Percentiles rank a stretch among this genome's conserved stretches.
Conservation (phyloP, 1,140 invertebrate species). For the Drosophila tristis region DNA sequence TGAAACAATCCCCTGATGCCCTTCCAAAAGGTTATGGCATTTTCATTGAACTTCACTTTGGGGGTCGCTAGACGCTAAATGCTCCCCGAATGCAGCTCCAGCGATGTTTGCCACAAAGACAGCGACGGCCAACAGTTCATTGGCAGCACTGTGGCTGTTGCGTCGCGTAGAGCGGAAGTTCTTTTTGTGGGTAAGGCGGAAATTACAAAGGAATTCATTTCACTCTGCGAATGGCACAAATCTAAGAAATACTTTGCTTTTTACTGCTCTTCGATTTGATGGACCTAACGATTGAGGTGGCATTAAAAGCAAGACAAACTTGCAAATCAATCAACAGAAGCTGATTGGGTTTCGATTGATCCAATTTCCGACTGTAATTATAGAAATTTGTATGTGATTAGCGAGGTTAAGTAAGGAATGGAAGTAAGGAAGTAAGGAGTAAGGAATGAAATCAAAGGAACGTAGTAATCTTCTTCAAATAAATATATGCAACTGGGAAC, state of each 20-base stretch:
- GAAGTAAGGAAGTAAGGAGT: no score
- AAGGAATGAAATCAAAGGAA: no score
- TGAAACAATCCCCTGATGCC: neutral
- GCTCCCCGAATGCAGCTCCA: conserved; percentile 42
- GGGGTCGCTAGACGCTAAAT: conserved; percentile 16
- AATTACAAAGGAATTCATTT: conserved; percentile 4
- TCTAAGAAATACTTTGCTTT: neutral
- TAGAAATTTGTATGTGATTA: no score
- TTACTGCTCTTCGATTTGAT: neutral
- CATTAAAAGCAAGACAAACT: no score
- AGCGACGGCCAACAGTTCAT: conserved; percentile 49
- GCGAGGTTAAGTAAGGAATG: no score
- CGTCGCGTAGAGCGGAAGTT: conserved; percentile 46
- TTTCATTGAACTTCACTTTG: conserved; percentile 77
- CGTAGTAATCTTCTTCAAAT: no score
- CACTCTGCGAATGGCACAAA: conserved; percentile 1
- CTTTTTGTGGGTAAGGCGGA: conserved; percentile 38
- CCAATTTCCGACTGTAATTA: no score
- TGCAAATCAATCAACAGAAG: no score
- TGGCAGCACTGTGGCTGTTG: conserved; percentile 51
- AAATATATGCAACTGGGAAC: no score
- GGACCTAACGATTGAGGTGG: no score
- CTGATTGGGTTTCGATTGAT: no score
- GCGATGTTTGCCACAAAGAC: conserved; percentile 29
- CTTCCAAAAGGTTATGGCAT: conserved; percentile 48